These are phyloP conservation scores for Philotrypesis tridentata DNA, from an alignment of 1,140 invertebrate species.

Conservation along the genomic window DNA sequence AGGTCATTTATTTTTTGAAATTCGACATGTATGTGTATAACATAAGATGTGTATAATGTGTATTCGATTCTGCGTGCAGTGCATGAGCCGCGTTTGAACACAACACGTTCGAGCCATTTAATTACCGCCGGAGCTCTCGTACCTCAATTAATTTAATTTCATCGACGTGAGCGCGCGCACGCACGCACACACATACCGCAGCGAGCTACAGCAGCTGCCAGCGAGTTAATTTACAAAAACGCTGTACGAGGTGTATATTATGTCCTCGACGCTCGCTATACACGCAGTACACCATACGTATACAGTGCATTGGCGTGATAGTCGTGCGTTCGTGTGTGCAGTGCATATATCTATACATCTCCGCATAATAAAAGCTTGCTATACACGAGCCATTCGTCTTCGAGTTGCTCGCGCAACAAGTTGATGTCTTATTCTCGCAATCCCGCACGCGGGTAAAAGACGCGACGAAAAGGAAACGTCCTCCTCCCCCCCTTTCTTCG, in stretches of 20 bases:
- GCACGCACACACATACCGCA: slow-evolving; percentile 1
- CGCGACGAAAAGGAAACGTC: slow-evolving; percentile 54
- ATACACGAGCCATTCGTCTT: not conserved
- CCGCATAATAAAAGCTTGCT: not conserved
- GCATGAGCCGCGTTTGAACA: not conserved
- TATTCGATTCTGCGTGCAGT: too few relatives aligned
- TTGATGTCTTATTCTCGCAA: slow-evolving; percentile 64
- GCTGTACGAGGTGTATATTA: not conserved
- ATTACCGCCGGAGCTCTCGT: not conserved
- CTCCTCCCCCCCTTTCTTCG: not conserved
- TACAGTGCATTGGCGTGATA: too few relatives aligned
- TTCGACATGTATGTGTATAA: too few relatives aligned
- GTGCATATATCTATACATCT: too few relatives aligned
- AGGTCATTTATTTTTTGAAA: too few relatives aligned
- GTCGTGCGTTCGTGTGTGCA: too few relatives aligned
- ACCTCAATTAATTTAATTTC: slow-evolving; percentile 32
- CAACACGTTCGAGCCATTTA: not conserved
- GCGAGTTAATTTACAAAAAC: slow-evolving; percentile 35
- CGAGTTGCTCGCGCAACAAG: slow-evolving; percentile 59
- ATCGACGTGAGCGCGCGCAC: too few relatives aligned
- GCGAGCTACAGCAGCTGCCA: not conserved
- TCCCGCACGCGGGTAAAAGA: not conserved
- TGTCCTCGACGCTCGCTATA: not conserved
- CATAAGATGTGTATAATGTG: too few relatives aligned
- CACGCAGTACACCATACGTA: not conserved